Evolutionary conservation across 2,113 vertebrate genomes (phyloP), one percentile per base, ranked within the genome.

Genomic region (Proterorhinus semilunaris): DNA sequence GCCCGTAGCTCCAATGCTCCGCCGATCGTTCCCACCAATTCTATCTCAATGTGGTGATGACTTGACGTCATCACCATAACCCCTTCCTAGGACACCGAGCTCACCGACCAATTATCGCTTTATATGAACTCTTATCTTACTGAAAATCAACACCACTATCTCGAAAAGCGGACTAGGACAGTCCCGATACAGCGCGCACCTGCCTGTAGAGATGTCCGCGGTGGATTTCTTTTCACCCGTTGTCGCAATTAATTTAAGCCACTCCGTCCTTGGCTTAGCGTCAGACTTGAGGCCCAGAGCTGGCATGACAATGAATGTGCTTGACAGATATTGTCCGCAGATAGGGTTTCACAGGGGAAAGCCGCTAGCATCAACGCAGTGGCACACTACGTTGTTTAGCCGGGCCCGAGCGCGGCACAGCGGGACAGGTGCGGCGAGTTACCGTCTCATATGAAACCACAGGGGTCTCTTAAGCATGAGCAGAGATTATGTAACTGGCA

Each of bases 121-220:
- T 79, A 76, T 80, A 74, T 76, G 62, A 68, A 52, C 47, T 15
- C 10, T 21, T 62, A 72, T 86, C 70, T 66, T 10, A 50, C 74
- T 86, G 75, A 75, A 86, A 88, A 87, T 79, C 81, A 81, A 86
- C 79, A 85, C 86, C 83, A 48, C 79, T 21, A 65, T 42, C 71
- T 53, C 53, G 36, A 66, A 83, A 62, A 43, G 66, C 68, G 53
- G 69, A 65, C 55, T 66, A 86, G 73, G 76, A 80, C 87, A 81
- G 82, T 81, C 68, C 86, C 80, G 70, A 75, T 71, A 64, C 63
- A 74, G 68, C 71, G n/a, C 66, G 69, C 83, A 83, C 81, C 87
- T 87, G 82, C 67, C 79, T 57, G 82, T 72, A 47, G 46, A 43
- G 62, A 51, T 74, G 64, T 55, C 69, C 69, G 74, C 57, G 65